Conservation (phyloP, 2,888 invertebrate species). For the Melanargia galathea region DNA sequence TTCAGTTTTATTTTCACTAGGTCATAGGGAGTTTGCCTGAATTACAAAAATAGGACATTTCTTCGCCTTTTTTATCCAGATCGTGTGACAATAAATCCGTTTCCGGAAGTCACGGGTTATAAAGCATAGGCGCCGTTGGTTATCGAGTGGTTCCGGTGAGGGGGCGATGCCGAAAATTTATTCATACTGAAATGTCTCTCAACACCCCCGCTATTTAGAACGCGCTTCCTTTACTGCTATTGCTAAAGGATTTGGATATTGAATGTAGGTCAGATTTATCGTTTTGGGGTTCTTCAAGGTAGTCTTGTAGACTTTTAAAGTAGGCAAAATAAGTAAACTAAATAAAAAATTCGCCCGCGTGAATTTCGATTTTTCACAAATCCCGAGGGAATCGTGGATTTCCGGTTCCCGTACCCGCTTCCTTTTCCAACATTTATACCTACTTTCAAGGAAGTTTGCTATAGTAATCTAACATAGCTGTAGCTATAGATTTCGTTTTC, state of each 20-base stretch:
- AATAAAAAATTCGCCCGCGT: too few relatives aligned
- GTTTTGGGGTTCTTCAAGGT: slow-evolving; percentile 30
- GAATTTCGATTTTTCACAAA: too few relatives aligned
- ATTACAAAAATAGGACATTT: slow-evolving; percentile 16
- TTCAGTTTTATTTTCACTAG: too few relatives aligned
- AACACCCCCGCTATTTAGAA: slow-evolving; percentile 74
- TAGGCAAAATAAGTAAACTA: too few relatives aligned
- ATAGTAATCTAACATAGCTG: too few relatives aligned
- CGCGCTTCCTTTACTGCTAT: slow-evolving; percentile 69
- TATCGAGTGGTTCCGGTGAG: slow-evolving; percentile 77
- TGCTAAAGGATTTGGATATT: slow-evolving; percentile 53
- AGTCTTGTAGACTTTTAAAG: background rate
- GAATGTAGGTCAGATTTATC: slow-evolving; percentile 38
- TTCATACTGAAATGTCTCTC: slow-evolving; percentile 75
- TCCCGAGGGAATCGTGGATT: too few relatives aligned
- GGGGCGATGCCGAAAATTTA: slow-evolving; percentile 69
- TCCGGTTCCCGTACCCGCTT: too few relatives aligned
- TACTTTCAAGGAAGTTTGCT: too few relatives aligned
- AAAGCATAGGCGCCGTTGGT: slow-evolving; percentile 79
- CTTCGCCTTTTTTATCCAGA: slow-evolving; percentile 49
- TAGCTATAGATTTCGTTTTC: too few relatives aligned
- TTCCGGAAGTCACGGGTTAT: slow-evolving; percentile 80
- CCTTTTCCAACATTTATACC: too few relatives aligned
- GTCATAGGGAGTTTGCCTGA: slow-evolving; percentile 19
- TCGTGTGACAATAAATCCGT: slow-evolving; percentile 76